A percentile compares a stretch with the other conserved stretches of the same genome.
Evolutionary conservation across 2,113 vertebrate genomes (phyloP).

Genomic region (Talpa occidentalis): DNA sequence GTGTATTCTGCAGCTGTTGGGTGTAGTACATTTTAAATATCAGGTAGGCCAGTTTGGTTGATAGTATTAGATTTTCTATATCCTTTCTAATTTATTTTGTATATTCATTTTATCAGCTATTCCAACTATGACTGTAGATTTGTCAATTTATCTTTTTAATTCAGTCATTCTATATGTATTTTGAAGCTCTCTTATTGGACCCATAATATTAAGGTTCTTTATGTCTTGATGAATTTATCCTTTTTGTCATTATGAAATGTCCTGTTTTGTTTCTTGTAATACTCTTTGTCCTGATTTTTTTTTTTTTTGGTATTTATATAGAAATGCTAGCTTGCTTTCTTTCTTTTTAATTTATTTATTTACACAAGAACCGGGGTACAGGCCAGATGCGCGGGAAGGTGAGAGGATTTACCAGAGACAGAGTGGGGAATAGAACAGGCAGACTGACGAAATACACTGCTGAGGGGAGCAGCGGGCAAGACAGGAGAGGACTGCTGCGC

Average conservation of each 20-base stretch:
- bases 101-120: background rate
- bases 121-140: background rate
- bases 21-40: background rate
- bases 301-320: background rate
- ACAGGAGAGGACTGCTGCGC: too few relatives aligned
- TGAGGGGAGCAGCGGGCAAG: too few relatives aligned
- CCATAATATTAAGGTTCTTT: background rate
- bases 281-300: background rate
- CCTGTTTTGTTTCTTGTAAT: background rate
- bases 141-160: background rate
- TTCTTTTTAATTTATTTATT: too few relatives aligned
- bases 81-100: constrained; percentile 32
- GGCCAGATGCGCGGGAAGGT: too few relatives aligned
- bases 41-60: background rate
- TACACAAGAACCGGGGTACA: too few relatives aligned
- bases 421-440: too few relatives aligned
- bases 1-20: background rate
- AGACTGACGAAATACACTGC: too few relatives aligned
- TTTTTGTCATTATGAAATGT: background rate
- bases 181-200: background rate
- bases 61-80: constrained; percentile 16
- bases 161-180: background rate
- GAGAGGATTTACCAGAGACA: too few relatives aligned
- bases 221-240: background rate
- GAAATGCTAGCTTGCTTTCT: too few relatives aligned